phyloP scores from a whole-genome alignment of 1,140 invertebrate species.

The Trialeurodes vaporariorum region DNA sequence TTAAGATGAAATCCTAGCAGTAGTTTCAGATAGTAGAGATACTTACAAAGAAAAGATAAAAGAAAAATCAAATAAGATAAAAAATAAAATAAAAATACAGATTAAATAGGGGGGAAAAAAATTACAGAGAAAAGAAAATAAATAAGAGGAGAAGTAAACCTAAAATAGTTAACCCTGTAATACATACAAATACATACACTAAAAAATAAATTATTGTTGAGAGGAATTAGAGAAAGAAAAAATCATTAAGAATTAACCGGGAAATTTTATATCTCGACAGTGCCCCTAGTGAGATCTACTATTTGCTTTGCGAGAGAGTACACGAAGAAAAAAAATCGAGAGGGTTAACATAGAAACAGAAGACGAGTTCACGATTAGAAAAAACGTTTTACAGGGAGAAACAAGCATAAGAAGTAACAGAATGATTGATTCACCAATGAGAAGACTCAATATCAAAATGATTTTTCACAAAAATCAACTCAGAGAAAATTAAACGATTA shows the following conservation, averaged over 20 bases:
- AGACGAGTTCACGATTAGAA: no score
- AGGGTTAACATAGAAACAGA: no score
- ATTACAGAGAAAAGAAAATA: not conserved
- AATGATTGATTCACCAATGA: no score
- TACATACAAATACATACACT: not conserved
- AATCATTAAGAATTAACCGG: not conserved
- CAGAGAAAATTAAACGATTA: no score
- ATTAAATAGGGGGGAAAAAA: not conserved
- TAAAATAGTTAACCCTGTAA: not conserved
- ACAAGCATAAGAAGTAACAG: no score
- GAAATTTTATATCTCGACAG: no score
- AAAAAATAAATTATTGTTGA: not conserved
- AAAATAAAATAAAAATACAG: conserved; percentile 1
- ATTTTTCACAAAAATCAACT: no score
- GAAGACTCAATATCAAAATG: no score
- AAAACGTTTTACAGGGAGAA: no score
- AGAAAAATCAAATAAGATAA: not conserved
- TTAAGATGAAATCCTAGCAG: not conserved
- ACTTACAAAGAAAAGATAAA: conserved; percentile 1
- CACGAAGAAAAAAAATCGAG: no score
- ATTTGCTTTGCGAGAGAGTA: no score
- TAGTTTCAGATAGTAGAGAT: not conserved
- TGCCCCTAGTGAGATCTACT: no score
- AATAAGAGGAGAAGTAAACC: not conserved
- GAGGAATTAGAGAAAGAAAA: not conserved